Conservation (phyloP, 1,140 invertebrate species). For the Drosophila kepulauana region DNA sequence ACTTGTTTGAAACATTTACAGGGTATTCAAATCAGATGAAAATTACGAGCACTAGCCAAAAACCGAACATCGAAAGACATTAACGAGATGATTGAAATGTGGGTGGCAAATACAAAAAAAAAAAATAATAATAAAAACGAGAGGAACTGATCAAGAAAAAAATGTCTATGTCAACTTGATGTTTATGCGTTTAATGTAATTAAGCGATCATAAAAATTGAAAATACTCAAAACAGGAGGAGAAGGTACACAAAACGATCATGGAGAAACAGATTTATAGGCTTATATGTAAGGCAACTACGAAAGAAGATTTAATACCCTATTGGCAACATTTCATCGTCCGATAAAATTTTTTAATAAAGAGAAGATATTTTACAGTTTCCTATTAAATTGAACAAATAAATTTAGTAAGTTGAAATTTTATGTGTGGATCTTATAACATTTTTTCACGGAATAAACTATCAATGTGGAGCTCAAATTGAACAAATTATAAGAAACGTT, state of each 20-base stretch:
- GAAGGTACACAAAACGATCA: not conserved
- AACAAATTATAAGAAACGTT: too few species aligned
- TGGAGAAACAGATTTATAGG: not conserved
- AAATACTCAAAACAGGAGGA: not conserved
- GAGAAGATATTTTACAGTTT: too few species aligned
- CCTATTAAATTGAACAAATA: not conserved
- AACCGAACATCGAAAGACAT: slow-evolving; percentile 7
- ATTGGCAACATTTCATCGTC: not conserved
- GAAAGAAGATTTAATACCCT: slow-evolving; percentile 1
- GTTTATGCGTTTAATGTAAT: slow-evolving; percentile 57
- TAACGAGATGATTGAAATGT: slow-evolving; percentile 38
- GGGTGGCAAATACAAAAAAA: slow-evolving; percentile 6
- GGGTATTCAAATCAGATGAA: slow-evolving; percentile 13
- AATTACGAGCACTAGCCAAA: slow-evolving; percentile 11
- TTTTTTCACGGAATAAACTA: too few species aligned
- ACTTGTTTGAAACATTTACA: not conserved
- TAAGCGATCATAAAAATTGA: slow-evolving; percentile 41
- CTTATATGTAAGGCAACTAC: not conserved
- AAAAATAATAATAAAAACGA: not conserved
- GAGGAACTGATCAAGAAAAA: not conserved
- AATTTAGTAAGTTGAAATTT: too few species aligned
- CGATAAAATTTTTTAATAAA: not conserved
- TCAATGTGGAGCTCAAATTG: too few species aligned
- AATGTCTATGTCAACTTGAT: slow-evolving; percentile 33
- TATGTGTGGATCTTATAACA: too few species aligned